Evolutionary conservation across 2,113 vertebrate genomes (phyloP).

Genomic region (Pampusana beccarii): DNA sequence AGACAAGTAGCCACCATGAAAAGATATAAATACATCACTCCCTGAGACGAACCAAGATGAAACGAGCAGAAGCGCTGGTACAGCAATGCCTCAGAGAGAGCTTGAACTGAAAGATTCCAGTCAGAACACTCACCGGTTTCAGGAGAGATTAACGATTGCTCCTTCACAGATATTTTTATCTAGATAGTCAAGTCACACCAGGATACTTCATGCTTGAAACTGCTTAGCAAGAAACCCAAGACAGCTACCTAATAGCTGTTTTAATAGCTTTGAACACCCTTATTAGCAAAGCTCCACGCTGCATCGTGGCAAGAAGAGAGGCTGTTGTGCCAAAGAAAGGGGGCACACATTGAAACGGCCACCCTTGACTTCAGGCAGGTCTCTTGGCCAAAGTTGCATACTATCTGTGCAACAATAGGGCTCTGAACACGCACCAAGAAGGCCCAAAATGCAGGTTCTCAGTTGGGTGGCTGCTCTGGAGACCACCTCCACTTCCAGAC

Average conservation of each 20-base stretch:
- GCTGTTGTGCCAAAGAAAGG: not conserved
- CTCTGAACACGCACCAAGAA: not conserved
- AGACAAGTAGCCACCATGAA: not conserved
- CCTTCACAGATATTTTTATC: constrained; percentile 4
- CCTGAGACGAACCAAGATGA: not conserved
- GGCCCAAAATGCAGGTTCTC: not conserved
- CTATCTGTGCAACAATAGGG: not conserved
- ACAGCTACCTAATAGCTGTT: not conserved
- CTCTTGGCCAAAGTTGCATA: not conserved
- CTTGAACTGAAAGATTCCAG: not conserved
- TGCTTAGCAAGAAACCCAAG: not conserved
- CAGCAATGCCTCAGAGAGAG: not conserved
- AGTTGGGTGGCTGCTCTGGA: not conserved
- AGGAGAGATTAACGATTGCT: not conserved
- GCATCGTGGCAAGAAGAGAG: not conserved
- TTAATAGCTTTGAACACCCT: not conserved
- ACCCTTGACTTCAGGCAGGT: not conserved
- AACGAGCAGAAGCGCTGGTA: not conserved
- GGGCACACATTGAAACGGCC: not conserved
- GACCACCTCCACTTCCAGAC: not conserved
- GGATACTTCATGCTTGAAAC: not conserved
- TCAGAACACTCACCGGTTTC: not conserved
- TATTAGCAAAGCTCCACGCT: not conserved
- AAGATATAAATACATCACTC: not conserved
- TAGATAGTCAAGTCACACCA: not conserved